Base-by-base conservation (phyloP, 53 echinoderm and acorn worm genomes). In the Patiria pectinifera region DNA sequence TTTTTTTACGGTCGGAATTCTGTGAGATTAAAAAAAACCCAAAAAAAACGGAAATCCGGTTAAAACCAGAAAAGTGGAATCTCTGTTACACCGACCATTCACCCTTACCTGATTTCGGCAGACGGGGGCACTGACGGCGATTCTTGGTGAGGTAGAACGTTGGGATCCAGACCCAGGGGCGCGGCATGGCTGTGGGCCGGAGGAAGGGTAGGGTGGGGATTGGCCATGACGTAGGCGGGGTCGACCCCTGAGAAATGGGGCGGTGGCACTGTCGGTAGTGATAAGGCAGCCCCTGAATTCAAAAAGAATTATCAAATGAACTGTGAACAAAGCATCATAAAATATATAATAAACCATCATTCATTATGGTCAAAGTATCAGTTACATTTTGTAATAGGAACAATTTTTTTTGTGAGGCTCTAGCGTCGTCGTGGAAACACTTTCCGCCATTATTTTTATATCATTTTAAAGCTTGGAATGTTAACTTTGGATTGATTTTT, bases 201-300 rank as follows among this genome's bases (percentile, higher is more conserved):
- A 18, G 76, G 78, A 25, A 87, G 23, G 76, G 61, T 87, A 76
- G 18, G 87, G 59, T 76, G 87, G 21, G 87, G 77, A 46, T 16
- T 80, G 6, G 90, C 22, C 35, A 90, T 35, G 48, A 90, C 69
- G 80, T 90, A 90, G 62, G 59, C 45, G 4, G 85, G 48, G 66
- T 85, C 85, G 19, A 85, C 61, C 77, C 85, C 89, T 26, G 88
- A 13, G 69, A 45, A 87, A 23, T 91, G 94, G 11, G 91, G 94
- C 21, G 91, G 94, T 62, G 94, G 94, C 76, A 84, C 94, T 85
- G 91, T 59, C 49, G 89, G 89, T 62, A 90, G 76, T 69, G 90
- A 72, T 84, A 91, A 85, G 76, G 94, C 84, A 60, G 83, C 62
- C 84, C 47, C 84, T 84, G 91, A 3, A 83, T 62, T 16, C 16